Evolutionary conservation across 2,888 invertebrate species (phyloP).

Genomic region (Myopa tessellatipennis): DNA sequence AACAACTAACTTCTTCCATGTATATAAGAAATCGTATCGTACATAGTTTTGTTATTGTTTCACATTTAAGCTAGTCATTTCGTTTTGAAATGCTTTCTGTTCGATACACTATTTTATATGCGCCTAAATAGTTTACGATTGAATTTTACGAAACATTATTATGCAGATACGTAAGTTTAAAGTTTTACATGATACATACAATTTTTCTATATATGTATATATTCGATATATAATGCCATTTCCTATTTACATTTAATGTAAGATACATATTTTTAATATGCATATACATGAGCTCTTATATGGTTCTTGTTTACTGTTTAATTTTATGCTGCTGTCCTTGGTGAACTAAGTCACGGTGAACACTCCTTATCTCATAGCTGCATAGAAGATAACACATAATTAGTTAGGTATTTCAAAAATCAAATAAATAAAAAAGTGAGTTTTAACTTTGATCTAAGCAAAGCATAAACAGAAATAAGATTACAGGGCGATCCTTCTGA

Average conservation of each 20-base stretch:
- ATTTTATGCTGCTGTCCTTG: slow-evolving; percentile 2
- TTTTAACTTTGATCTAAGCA: background rate
- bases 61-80: background rate
- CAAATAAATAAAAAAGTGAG: too few relatives aligned
- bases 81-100: background rate
- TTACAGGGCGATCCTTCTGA: too few relatives aligned
- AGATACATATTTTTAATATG: slow-evolving; percentile 21
- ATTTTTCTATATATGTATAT: slow-evolving; percentile 11
- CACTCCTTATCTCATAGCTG: slow-evolving; percentile 1
- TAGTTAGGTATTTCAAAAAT: too few relatives aligned
- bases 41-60: background rate
- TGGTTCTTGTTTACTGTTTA: slow-evolving; percentile 9
- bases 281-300: slow-evolving; percentile 8
- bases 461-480: background rate
- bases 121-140: slow-evolving; percentile 20
- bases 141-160: slow-evolving; percentile 20
- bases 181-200: slow-evolving; percentile 21
- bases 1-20: background rate
- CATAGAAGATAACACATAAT: background rate
- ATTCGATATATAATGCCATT: background rate
- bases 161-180: slow-evolving; percentile 5
- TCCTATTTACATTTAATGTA: background rate
- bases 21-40: background rate
- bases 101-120: background rate
- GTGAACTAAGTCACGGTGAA: background rate